These are phyloP conservation scores for Ophthalmotilapia sp. DNA, from an alignment of 2,113 vertebrate species.

Conservation along the genomic window DNA sequence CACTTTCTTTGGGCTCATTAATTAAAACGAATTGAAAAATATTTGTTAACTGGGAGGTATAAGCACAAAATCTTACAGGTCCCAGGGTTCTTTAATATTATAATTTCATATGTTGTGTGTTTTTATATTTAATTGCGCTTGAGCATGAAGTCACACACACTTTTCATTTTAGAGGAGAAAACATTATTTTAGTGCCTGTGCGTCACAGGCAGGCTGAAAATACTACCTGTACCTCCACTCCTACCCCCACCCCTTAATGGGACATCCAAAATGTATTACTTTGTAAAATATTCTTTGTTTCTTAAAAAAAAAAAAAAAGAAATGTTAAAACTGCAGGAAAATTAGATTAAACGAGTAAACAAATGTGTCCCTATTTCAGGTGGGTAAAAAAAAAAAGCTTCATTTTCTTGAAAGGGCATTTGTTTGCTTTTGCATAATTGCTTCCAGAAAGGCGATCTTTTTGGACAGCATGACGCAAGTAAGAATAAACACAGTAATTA, in stretches of 20 bases:
- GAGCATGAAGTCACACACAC: not conserved
- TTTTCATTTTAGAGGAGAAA: not conserved
- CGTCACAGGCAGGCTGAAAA: not conserved
- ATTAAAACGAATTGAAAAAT: not conserved
- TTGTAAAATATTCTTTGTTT: not conserved
- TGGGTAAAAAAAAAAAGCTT: not conserved
- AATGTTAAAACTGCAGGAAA: not conserved
- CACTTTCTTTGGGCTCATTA: not conserved
- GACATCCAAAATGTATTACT: not conserved
- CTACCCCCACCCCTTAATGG: not conserved
- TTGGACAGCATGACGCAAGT: conserved; percentile 62
- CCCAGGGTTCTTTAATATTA: not conserved
- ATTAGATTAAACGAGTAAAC: not conserved
- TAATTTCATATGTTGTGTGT: not conserved
- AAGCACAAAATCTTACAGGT: not conserved
- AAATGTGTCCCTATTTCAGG: not conserved
- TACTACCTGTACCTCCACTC: not conserved
- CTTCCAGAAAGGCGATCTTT: conserved; percentile 58
- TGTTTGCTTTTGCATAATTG: conserved; percentile 57
- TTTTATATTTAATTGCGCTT: not conserved
- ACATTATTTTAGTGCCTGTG: not conserved
- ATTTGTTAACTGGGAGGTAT: not conserved
- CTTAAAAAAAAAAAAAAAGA: not conserved
- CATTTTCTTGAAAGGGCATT: conserved; percentile 28
- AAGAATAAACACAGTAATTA: conserved; percentile 72